A percentile compares a stretch with the other conserved stretches of the same genome.
phyloP scores from a whole-genome alignment of 1,140 invertebrate species.

The Rhyacophila brunnea region DNA sequence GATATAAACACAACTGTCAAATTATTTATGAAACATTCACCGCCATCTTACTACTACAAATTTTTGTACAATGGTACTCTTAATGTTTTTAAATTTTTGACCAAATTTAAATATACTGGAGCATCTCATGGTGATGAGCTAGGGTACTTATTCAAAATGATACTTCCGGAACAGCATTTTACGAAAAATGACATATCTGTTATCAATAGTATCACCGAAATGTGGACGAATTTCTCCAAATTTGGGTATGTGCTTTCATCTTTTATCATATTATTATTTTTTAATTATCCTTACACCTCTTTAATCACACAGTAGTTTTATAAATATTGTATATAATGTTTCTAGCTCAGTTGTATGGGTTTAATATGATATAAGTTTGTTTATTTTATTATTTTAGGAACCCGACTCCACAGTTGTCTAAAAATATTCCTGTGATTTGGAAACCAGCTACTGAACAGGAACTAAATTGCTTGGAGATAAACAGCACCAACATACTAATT shows the following conservation, averaged over 20 bases:
- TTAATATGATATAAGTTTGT: neutral
- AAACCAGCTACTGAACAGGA: slow-evolving; percentile 36
- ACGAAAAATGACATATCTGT: slow-evolving; percentile 39
- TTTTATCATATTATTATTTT: slow-evolving; percentile 1
- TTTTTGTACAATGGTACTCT: slow-evolving; percentile 43
- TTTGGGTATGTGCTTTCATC: slow-evolving; percentile 24
- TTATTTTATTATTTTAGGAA: slow-evolving; percentile 38
- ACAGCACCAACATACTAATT: slow-evolving; percentile 6
- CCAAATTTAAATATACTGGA: slow-evolving; percentile 42
- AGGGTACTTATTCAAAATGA: slow-evolving; percentile 46
- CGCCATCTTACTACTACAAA: slow-evolving; percentile 38
- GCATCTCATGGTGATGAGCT: slow-evolving; percentile 49
- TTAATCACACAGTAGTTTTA: neutral
- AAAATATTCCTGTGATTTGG: slow-evolving; percentile 45
- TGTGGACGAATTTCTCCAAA: slow-evolving; percentile 50
- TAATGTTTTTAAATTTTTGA: slow-evolving; percentile 42
- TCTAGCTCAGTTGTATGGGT: neutral
- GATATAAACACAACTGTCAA: slow-evolving; percentile 11
- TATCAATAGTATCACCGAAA: slow-evolving; percentile 44
- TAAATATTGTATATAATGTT: neutral
- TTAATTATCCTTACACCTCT: neutral
- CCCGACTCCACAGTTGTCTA: slow-evolving; percentile 40
- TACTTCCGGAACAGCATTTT: slow-evolving; percentile 35
- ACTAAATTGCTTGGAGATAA: slow-evolving; percentile 18
- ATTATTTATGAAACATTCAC: neutral